Evolutionary conservation across 2,113 vertebrate species (phyloP).

Genomic region (Geococcyx californianus): DNA sequence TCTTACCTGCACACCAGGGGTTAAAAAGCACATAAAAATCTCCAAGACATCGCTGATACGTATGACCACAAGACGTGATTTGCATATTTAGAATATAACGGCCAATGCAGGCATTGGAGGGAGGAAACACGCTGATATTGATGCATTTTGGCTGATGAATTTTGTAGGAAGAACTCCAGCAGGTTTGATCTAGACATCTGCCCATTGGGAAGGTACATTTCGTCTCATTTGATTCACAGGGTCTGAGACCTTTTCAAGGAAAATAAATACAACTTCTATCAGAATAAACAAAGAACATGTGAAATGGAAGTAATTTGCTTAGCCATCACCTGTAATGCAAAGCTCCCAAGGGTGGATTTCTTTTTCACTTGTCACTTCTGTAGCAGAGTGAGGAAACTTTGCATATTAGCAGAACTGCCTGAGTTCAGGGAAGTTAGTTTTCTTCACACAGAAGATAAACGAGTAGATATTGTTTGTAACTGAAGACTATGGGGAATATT

Average conservation of each 20-base stretch:
- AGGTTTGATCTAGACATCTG: conserved; percentile 45
- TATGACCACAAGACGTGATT: conserved; percentile 30
- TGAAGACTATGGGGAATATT: not conserved
- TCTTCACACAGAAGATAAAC: not conserved
- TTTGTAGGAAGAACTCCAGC: conserved; percentile 48
- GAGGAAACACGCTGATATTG: conserved; percentile 26
- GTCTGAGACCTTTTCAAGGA: conserved; percentile 42
- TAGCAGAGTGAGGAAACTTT: not conserved
- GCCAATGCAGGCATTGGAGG: conserved; percentile 34
- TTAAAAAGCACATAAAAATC: conserved; percentile 60
- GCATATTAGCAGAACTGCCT: not conserved
- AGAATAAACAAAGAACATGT: conserved; percentile 31
- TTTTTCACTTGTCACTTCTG: not conserved
- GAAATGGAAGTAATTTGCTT: not conserved
- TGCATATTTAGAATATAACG: conserved; percentile 55
- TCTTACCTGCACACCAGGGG: conserved; percentile 59
- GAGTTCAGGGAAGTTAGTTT: not conserved
- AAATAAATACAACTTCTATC: conserved; percentile 21
- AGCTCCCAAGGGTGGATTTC: not conserved
- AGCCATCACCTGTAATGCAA: conserved; percentile 15
- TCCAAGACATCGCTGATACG: conserved; percentile 26
- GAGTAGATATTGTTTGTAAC: not conserved
- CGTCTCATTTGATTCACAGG: conserved; percentile 53
- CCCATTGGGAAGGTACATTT: conserved; percentile 40
- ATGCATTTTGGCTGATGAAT: conserved; percentile 17